Percentiles rank a stretch among this genome's conserved stretches.
Evolutionary conservation across 1,140 invertebrate genomes (phyloP).

Genomic region (Zaprionus davidi): DNA sequence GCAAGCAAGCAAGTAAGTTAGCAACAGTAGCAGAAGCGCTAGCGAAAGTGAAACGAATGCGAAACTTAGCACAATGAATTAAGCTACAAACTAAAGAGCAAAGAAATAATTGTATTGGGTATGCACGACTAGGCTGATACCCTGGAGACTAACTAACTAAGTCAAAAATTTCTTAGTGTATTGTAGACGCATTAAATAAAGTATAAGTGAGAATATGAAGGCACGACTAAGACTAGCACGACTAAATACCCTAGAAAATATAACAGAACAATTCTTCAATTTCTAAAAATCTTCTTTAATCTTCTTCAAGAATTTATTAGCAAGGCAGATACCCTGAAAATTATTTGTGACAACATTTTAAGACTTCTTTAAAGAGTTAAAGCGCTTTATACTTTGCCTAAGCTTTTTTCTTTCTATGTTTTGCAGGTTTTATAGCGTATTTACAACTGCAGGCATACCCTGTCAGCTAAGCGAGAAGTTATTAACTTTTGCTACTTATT

Average conservation of each 20-base stretch:
- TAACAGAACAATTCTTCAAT: no score
- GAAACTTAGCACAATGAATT: constrained; percentile 15
- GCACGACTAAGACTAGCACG: no score
- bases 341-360: no score
- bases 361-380: no score
- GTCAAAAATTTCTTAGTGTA: not conserved
- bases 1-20: constrained; percentile 5
- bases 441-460: not conserved
- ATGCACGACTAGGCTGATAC: constrained; percentile 4
- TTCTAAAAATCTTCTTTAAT: no score
- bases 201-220: no score
- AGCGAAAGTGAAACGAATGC: constrained; percentile 35
- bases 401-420: not conserved
- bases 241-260: no score
- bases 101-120: not conserved
- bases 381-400: not conserved
- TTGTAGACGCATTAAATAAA: not conserved
- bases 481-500: not conserved
- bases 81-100: not conserved
- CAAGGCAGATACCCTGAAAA: no score
- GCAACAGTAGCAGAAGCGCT: constrained; percentile 27
- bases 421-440: not conserved
- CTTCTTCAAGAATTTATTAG: no score
- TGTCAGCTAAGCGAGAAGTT: not conserved
- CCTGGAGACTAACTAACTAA: not conserved